Conservation (phyloP, 2,797 vertebrate genomes). For the Helarctos malayanus region DNA sequence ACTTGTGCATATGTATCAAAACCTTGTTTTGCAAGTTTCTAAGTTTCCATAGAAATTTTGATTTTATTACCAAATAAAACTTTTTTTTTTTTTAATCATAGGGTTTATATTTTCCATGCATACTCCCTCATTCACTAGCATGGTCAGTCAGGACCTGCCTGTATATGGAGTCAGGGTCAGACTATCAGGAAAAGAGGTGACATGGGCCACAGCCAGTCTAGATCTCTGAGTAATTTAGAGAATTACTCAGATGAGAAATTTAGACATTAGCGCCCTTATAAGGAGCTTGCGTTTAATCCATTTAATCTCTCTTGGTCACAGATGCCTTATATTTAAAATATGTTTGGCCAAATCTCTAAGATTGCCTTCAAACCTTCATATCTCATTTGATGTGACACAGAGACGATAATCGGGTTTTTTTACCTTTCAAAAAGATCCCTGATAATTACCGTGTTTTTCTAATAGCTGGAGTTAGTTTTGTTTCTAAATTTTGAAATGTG, state of each 20-base stretch:
- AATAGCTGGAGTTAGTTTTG: not conserved
- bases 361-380: not conserved
- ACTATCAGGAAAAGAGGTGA: not conserved
- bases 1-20: not conserved
- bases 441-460: not conserved
- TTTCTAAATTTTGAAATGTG: constrained; percentile 48
- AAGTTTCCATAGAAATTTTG: not conserved
- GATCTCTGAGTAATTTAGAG: not conserved
- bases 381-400: not conserved
- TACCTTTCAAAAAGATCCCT: not conserved
- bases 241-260: too few species aligned
- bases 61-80: constrained; percentile 21
- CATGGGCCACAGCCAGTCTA: not conserved
- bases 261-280: not conserved
- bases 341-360: not conserved
- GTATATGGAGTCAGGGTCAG: not conserved
- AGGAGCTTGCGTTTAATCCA: not conserved
- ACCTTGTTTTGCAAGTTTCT: not conserved
- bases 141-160: not conserved
- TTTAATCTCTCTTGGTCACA: not conserved
- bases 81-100: not conserved
- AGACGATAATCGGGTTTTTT: not conserved
- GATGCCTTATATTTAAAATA: not conserved
- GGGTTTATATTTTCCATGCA: not conserved
- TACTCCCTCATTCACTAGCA: not conserved